phyloP scores from a whole-genome alignment of 1,140 invertebrate species.

The Drosophila funebris region DNA sequence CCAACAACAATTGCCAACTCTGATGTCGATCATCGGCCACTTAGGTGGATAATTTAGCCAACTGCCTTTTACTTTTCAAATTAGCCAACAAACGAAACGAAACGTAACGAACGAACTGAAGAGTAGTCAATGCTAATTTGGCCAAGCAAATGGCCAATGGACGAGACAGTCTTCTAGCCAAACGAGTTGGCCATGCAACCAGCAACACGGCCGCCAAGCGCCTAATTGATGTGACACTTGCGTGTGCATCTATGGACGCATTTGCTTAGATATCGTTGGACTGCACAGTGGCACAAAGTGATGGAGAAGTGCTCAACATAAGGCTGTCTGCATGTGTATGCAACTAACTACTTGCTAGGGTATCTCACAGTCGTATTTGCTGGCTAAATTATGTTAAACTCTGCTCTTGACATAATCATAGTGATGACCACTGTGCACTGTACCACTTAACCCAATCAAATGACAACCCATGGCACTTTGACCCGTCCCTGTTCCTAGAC shows the following conservation, averaged over 20 bases:
- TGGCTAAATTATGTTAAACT: no score
- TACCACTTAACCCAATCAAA: slow-evolving; percentile 27
- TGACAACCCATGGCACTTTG: slow-evolving; percentile 34
- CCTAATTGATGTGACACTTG: slow-evolving; percentile 66
- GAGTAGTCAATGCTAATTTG: slow-evolving; percentile 52
- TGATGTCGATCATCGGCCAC: slow-evolving; percentile 12
- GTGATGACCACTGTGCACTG: slow-evolving; percentile 9
- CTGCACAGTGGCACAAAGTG: slow-evolving; percentile 13
- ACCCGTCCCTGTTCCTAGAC: neutral
- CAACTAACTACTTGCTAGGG: no score
- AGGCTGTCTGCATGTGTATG: neutral
- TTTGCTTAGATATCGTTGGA: slow-evolving; percentile 21
- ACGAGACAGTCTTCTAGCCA: slow-evolving; percentile 10
- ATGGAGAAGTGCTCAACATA: neutral
- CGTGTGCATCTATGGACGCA: slow-evolving; percentile 52
- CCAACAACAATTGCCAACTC: slow-evolving; percentile 15
- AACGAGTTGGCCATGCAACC: neutral
- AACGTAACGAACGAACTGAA: no score
- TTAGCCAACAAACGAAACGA: slow-evolving; percentile 33
- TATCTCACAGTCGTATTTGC: no score
- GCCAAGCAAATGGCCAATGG: neutral
- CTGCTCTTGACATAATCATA: neutral
- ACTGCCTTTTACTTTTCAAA: slow-evolving; percentile 70
- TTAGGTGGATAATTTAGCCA: slow-evolving; percentile 50
- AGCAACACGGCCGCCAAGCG: slow-evolving; percentile 21